A percentile compares a stretch with the other conserved stretches of the same genome.
These are phyloP conservation scores for Marmota flaviventris DNA, from an alignment of 2,113 vertebrate species.

Conservation along the genomic window DNA sequence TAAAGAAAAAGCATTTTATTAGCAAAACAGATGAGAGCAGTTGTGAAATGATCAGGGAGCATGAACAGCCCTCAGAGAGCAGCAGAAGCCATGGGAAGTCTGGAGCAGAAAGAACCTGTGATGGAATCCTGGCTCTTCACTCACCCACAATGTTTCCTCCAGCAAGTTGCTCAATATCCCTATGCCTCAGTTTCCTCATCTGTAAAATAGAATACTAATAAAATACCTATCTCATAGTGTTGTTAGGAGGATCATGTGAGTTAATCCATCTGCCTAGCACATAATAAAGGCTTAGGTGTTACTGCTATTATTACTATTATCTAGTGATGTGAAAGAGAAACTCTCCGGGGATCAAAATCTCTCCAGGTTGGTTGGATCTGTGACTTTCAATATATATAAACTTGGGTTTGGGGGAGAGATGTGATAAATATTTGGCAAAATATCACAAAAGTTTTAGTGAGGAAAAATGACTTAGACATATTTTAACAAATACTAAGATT, in stretches of 20 bases:
- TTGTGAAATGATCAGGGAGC: neutral
- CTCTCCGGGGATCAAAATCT: neutral
- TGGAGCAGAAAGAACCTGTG: neutral
- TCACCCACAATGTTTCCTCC: neutral
- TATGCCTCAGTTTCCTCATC: neutral
- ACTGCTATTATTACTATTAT: neutral
- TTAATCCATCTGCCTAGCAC: neutral
- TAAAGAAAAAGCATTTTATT: neutral
- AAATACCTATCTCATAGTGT: neutral
- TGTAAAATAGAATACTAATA: neutral
- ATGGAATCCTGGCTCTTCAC: neutral
- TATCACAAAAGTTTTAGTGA: neutral
- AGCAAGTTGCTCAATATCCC: neutral
- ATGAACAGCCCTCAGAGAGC: neutral
- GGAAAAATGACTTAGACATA: neutral
- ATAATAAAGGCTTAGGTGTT: neutral
- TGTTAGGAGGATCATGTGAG: neutral
- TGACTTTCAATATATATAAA: neutral
- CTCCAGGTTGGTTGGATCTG: neutral
- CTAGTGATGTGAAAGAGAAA: neutral
- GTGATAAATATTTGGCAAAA: slow-evolving; percentile 24
- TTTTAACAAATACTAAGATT: neutral
- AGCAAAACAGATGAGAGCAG: neutral
- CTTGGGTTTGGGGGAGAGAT: neutral
- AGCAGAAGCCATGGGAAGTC: neutral